These are phyloP conservation scores for Diplodus sargus DNA, from an alignment of 2,797 vertebrate species.

Conservation along the genomic window DNA sequence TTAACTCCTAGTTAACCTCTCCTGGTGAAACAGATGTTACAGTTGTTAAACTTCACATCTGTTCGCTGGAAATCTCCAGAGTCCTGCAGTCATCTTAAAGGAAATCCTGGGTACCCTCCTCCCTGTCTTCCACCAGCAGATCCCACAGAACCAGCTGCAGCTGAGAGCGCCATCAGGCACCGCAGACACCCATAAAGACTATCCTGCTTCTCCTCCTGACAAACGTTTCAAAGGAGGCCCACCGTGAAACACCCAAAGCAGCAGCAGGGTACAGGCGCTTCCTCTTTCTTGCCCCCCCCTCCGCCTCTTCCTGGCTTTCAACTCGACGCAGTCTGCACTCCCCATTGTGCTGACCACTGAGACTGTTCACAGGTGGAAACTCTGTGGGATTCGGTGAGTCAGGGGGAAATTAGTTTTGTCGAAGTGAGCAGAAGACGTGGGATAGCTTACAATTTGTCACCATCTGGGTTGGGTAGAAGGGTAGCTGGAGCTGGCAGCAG, in stretches of 20 bases:
- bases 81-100: conserved; percentile 29
- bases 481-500: not conserved
- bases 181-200: conserved; percentile 24
- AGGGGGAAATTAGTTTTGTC: conserved; percentile 20
- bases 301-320: conserved; percentile 64
- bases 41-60: conserved; percentile 50
- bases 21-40: conserved; percentile 28
- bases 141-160: conserved; percentile 54
- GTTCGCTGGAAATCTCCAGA: conserved; percentile 21
- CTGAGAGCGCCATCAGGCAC: conserved; percentile 5
- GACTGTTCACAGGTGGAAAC: conserved; percentile 38
- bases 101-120: conserved; percentile 58
- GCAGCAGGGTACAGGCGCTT: conserved; percentile 47
- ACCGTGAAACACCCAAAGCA: conserved; percentile 58
- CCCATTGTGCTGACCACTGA: conserved; percentile 32
- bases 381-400: conserved; percentile 26
- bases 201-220: conserved; percentile 55
- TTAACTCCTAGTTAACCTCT: conserved; percentile 16
- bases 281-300: conserved; percentile 29
- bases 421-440: not conserved
- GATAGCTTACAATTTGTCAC: conserved; percentile 3
- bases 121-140: conserved; percentile 2
- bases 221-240: conserved; percentile 55
- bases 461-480: not conserved
- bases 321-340: conserved; percentile 17